Conservation (phyloP, 2,888 invertebrate species). For the Cephus rjabovi region DNA sequence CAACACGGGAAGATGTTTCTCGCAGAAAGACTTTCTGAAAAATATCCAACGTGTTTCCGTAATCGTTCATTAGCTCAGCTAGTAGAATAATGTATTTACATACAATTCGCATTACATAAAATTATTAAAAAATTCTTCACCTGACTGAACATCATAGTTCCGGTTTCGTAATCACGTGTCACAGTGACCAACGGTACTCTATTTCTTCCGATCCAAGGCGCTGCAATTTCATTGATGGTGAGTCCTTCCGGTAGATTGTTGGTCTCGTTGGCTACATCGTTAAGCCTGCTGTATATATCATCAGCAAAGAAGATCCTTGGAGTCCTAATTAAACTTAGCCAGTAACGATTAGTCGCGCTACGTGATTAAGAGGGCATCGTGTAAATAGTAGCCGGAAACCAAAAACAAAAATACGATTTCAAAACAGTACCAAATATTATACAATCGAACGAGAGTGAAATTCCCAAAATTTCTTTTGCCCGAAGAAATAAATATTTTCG, state of each 20-base stretch:
- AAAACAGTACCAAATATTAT: too few species aligned
- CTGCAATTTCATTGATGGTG: conserved; percentile 78
- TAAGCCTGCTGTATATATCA: conserved; percentile 83
- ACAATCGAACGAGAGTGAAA: too few species aligned
- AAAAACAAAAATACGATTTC: too few species aligned
- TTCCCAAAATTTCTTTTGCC: too few species aligned
- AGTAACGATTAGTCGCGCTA: too few species aligned
- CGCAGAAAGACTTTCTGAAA: conserved; percentile 34
- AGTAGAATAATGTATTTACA: too few species aligned
- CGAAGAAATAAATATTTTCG: too few species aligned
- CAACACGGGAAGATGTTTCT: conserved; percentile 18
- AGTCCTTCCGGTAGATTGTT: conserved; percentile 69
- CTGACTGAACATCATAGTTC: conserved; percentile 75
- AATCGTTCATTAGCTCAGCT: too few species aligned
- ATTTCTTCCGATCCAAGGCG: conserved; percentile 86
- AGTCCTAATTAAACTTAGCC: conserved; percentile 65
- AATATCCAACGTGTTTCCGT: not conserved
- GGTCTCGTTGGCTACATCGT: conserved; percentile 73
- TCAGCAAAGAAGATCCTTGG: conserved; percentile 82
- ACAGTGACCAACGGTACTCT: conserved; percentile 82
- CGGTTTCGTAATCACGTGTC: conserved; percentile 75
- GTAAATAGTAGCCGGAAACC: too few species aligned
- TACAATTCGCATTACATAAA: too few species aligned
- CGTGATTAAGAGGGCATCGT: too few species aligned
- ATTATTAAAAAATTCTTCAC: conserved; percentile 58